A percentile compares a stretch with the other conserved stretches of the same genome.
phyloP scores from a whole-genome alignment of 2,888 invertebrate genomes.

The Hofmannophila pseudospretella region DNA sequence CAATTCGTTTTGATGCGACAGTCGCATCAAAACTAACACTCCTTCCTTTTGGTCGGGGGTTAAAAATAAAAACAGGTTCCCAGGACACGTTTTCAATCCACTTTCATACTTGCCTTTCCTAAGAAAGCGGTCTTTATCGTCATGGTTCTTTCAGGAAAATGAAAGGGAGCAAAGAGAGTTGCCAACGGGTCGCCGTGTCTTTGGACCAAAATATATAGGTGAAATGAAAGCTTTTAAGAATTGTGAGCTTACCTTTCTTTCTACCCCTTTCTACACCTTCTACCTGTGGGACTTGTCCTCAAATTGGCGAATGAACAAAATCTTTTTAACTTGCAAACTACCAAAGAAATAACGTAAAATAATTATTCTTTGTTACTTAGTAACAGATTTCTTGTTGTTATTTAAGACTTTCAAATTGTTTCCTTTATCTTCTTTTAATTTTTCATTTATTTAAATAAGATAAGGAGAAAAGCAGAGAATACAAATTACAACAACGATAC shows the following conservation, averaged over 20 bases:
- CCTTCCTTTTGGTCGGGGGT: too few species aligned
- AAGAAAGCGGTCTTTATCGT: conserved; percentile 19
- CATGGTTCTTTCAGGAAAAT: conserved; percentile 23
- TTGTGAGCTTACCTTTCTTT: conserved; percentile 14
- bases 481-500: conserved; percentile 54
- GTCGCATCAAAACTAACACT: too few species aligned
- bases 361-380: too few species aligned
- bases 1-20: too few species aligned
- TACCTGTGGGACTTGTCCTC: conserved; percentile 8
- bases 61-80: too few species aligned
- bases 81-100: conserved; percentile 5
- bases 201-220: conserved; percentile 24
- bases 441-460: too few species aligned
- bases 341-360: too few species aligned
- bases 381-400: too few species aligned
- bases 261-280: too few species aligned
- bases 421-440: too few species aligned
- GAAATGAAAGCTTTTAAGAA: conserved; percentile 26
- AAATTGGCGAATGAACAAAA: background rate
- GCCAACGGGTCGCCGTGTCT: conserved; percentile 21
- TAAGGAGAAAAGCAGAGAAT: conserved; percentile 32
- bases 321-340: too few species aligned
- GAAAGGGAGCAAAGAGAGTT: conserved; percentile 23
- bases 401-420: too few species aligned
- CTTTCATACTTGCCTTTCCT: conserved; percentile 4